Conservation (phyloP, 2,797 vertebrate species). For the Anas flavirostris region DNA sequence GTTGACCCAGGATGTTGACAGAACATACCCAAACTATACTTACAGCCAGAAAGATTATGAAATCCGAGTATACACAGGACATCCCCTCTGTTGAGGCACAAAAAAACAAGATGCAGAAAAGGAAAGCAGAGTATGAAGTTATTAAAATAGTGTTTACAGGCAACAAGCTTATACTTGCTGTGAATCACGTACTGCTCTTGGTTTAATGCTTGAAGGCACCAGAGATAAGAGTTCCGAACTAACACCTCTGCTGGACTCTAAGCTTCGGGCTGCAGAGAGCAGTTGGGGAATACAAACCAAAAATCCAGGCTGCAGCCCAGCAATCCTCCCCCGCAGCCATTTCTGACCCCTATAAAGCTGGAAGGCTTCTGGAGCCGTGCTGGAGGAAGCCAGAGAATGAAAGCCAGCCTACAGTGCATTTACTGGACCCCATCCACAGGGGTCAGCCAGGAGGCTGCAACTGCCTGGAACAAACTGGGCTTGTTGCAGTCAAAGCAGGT, state of each 20-base stretch:
- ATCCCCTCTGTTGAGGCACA: not conserved
- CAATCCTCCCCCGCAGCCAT: not conserved
- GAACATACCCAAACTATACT: not conserved
- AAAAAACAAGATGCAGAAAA: not conserved
- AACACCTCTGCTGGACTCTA: not conserved
- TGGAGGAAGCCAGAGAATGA: not conserved
- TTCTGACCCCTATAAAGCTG: not conserved
- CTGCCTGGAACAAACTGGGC: not conserved
- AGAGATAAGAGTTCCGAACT: not conserved
- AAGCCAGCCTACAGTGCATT: accelerated
- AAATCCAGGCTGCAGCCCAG: not conserved
- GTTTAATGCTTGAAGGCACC: not conserved
- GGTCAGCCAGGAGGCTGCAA: not conserved
- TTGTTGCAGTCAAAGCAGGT: accelerated
- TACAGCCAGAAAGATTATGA: not conserved
- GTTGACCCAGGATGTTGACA: not conserved
- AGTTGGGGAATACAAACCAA: not conserved
- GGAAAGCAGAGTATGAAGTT: not conserved
- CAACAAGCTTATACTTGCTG: not conserved
- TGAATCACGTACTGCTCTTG: not conserved
- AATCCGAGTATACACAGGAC: not conserved
- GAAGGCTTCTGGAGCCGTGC: not conserved
- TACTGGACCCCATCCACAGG: not conserved
- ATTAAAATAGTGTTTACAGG: not conserved
- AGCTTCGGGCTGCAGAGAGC: not conserved